Percentiles rank a stretch among this genome's conserved stretches.
Evolutionary conservation across 2,113 vertebrate genomes (phyloP).

Genomic region (Triplophysa rosa): DNA sequence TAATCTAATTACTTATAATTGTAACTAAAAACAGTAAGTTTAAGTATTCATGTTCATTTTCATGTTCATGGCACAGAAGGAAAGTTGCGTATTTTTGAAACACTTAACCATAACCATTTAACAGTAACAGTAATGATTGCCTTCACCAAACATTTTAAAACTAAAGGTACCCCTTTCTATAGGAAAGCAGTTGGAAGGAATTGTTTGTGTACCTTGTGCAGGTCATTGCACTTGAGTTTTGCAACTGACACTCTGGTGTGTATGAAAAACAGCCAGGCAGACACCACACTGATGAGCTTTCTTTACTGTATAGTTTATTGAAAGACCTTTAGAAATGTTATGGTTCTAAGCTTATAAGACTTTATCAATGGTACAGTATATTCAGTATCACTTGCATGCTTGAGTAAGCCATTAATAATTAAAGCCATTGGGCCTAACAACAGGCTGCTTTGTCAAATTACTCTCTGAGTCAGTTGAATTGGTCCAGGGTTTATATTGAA

Average conservation of each 20-base stretch:
- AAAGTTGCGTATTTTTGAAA: too few relatives aligned
- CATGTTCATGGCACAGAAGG: too few relatives aligned
- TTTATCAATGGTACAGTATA: neutral
- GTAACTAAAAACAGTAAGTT: too few relatives aligned
- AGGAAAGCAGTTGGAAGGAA: too few relatives aligned
- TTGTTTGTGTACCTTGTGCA: neutral
- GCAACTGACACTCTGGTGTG: neutral
- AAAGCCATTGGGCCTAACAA: neutral
- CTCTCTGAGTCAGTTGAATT: slow-evolving; percentile 14
- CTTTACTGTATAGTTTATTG: neutral
- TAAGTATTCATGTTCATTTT: too few relatives aligned
- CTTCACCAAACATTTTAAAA: neutral
- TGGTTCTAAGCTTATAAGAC: neutral
- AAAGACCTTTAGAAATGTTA: neutral
- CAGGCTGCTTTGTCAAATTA: slow-evolving; percentile 22
- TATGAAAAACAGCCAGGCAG: neutral
- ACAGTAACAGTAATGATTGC: neutral
- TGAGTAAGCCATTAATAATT: slow-evolving; percentile 39
- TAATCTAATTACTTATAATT: too few relatives aligned
- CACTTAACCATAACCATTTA: neutral
- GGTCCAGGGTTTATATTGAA: slow-evolving; percentile 28
- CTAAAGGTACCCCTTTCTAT: too few relatives aligned
- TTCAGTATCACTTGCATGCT: neutral
- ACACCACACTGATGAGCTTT: neutral
- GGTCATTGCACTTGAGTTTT: slow-evolving; percentile 10